Base-by-base conservation (phyloP, 2,113 vertebrate species). In the Oryzias javanicus region DNA sequence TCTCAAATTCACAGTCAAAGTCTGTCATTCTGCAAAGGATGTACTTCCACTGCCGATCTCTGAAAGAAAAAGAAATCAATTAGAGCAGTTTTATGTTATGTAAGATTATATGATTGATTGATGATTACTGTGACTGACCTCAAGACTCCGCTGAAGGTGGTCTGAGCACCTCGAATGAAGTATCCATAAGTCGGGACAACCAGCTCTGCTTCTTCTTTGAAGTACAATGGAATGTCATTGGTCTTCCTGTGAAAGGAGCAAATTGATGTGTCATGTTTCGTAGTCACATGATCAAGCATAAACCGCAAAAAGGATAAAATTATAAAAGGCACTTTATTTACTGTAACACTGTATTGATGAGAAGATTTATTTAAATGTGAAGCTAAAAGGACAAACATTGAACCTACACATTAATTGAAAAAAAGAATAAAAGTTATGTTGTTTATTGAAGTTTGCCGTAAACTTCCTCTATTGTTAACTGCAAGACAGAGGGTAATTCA, bases 1-100 rank as follows among this genome's bases (percentile, higher is more conserved):
- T 98, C 56, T 92, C 89, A 89, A 95, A 99, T 56, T 93, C 89
- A 78, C 97, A 99, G 83, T 99, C 92, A 68, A 94, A 96, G 29
- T 95, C 91, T 45, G 96, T 98, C 96, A 98, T 97, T 75, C 94
- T 92, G 93, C 97, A 99, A 89, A 98, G 84, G 70, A 95, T 94
- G 88, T 97, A 98, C 89, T 98, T 99, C 97, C 97, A 99, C 72
- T 98, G 96, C 29, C 96, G 95, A 86, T 98, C 97, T 89, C 96
- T 99, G 92, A 45, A 82, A 82, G 62, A 64, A 54, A 35, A 35
- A 12, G 12, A 46, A 46, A 15, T n/a, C 44, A 46, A 5, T 27
- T 46, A 6, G 16, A 46, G 18, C 8, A 3, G 17, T 42, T 14
- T 44, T 17, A 20, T 51, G 3, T 48, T 14, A 18, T 50, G 17